Base-by-base conservation (phyloP, 2,797 vertebrate genomes). In the Amphiprion clarkii region DNA sequence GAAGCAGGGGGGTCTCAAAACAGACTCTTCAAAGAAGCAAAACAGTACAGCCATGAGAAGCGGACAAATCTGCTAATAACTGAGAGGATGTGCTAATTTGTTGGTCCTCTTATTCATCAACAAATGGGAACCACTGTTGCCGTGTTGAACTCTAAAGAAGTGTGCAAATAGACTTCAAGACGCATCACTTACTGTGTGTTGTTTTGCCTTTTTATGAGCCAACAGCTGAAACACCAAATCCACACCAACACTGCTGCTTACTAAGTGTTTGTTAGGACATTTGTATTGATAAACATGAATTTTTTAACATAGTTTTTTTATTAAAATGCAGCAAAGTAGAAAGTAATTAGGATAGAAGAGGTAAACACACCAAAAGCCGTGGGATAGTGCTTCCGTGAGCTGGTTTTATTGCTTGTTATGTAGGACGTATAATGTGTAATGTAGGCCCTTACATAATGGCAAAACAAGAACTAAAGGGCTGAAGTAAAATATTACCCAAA, bases 401-500 rank as follows among this genome's bases (percentile, higher is more conserved):
- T 11, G 23, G 21, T 57, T 68, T 81, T 49, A 53, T 59, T 1
- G 23, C 23, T 60, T 23, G 13, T 56, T 52, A 4, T 17, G 5
- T 53, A 11, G n/a, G 6, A 44, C 46, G 33, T 31, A 0, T 59
- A 14, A 12, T 1, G 10, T 66, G 25, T 10, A 46, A 49, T 21
- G 44, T 48, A 4, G 13, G 6, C 33, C 4, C 52, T 78, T 48
- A 27, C 6, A 29, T 49, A 69, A 44, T 3, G 52, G 29, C 1
- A 48, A 49, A 23, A 14, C 14, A 51, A 55, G 19, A 65, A 56
- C 27, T 42, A 33, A 0, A 33, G 2, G 36, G 9, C 60, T 64
- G 7, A 3, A 48, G 67, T 70, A 13, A 53, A 48, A 40, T 55
- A 57, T 70, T 23, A 42, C 17, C 36, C 53, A 27, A 19, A 54